Conservation (phyloP, 2,113 vertebrate genomes). For the Sapayoa aenigma region DNA sequence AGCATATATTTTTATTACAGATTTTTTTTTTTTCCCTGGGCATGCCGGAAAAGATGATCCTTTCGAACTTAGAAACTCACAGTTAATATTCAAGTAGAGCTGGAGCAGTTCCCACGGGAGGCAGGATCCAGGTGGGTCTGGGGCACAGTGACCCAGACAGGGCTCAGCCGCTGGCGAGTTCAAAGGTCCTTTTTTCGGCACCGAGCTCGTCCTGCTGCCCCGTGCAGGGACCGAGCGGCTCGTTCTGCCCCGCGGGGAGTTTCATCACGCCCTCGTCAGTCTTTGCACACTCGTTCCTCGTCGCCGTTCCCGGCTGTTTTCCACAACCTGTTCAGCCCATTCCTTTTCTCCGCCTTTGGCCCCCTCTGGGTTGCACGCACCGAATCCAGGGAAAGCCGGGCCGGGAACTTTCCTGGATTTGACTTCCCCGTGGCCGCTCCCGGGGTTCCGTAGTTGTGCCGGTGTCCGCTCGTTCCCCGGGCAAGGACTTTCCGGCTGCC, state of each 20-base stretch:
- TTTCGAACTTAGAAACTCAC: not conserved
- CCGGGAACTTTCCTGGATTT: not conserved
- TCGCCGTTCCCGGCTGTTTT: not conserved
- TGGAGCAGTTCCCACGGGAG: not conserved
- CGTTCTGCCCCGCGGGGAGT: rapidly evolving
- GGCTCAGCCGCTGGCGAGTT: not conserved
- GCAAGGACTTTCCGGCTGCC: too few relatives aligned
- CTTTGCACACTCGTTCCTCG: rapidly evolving
- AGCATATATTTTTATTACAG: not conserved
- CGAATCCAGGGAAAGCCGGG: rapidly evolving
- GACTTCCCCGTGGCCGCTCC: rapidly evolving
- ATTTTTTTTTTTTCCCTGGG: not conserved
- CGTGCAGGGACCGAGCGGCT: rapidly evolving
- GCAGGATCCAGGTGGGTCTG: not conserved
- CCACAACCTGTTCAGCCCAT: rapidly evolving
- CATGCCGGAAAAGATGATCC: not conserved
- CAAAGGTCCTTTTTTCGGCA: not conserved
- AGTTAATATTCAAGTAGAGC: not conserved
- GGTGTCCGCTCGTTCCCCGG: not conserved
- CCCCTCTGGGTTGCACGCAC: rapidly evolving
- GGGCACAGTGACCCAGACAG: not conserved
- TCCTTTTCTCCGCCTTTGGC: not conserved
- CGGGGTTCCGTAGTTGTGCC: rapidly evolving
- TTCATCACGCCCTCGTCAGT: rapidly evolving
- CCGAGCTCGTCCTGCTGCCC: not conserved